Conservation (phyloP, 2,888 invertebrate species). For the Reticulitermes lucifugus region DNA sequence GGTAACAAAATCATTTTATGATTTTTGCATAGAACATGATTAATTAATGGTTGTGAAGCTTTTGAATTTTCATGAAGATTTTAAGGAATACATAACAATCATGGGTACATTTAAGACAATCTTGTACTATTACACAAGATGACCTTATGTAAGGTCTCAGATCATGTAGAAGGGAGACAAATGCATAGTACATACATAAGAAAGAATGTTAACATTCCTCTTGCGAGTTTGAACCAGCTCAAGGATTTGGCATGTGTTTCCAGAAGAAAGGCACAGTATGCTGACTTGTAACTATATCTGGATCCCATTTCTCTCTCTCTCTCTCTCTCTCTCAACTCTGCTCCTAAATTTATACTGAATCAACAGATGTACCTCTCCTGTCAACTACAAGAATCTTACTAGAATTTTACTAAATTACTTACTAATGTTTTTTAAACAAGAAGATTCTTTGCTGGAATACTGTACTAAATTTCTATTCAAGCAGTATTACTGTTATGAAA, state of each 20-base stretch:
- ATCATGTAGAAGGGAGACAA: constrained; percentile 26
- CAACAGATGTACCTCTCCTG: not conserved
- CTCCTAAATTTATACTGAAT: too few species aligned
- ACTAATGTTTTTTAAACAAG: not conserved
- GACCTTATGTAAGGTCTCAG: not conserved
- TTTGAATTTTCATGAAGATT: not conserved
- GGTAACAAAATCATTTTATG: not conserved
- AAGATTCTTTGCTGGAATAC: not conserved
- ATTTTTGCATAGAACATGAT: not conserved
- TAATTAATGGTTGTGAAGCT: not conserved
- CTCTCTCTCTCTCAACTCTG: constrained; percentile 34
- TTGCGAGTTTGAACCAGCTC: constrained; percentile 1
- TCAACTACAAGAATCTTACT: not conserved
- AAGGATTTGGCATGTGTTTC: constrained; percentile 35
- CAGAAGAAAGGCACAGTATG: constrained; percentile 38
- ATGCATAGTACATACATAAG: not conserved
- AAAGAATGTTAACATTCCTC: not conserved
- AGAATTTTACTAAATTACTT: not conserved
- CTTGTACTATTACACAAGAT: not conserved
- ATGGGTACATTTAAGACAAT: not conserved
- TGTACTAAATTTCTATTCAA: too few species aligned
- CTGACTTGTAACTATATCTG: not conserved
- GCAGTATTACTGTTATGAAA: not conserved
- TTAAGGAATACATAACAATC: not conserved
- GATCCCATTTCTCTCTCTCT: constrained; percentile 27